Base-by-base conservation (phyloP, 1,140 invertebrate species). In the Lepidotrigona ventralis region DNA sequence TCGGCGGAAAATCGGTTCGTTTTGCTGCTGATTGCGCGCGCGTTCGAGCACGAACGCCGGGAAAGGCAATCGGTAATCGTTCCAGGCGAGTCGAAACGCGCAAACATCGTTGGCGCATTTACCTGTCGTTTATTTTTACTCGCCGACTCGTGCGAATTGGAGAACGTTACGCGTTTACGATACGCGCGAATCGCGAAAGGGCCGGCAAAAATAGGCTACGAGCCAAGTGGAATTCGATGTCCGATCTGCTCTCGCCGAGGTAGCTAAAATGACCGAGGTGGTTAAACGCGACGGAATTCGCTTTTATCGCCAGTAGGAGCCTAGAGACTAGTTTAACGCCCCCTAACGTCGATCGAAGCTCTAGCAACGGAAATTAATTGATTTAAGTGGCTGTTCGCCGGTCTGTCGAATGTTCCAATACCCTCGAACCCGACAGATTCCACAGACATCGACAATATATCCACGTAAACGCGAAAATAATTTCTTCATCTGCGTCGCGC, bases 201-300 rank as follows among this genome's bases (percentile, higher is more conserved):
- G 64, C 56, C 73, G 80, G 56, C 26, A 23, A 60, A 77, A 82
- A 82, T 78, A 77, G 54, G 60, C 54, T 26, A 77, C 5, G 39
- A 77, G 54, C 54, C 54, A 60, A 82, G 64, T 82, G 81, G 81
- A 77, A 82, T 82, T 82, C 81, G 74, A 78, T 82, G 81, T 82
- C 68, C 64, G 64, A 77, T 78, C 46, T 33, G 11, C 8, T 17
- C 8, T 39, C 17, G 17, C 39, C 9, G 26, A 51, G 51, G 17
- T 23, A 73, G 60, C 51, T n/a, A n/a, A n/a, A n/a, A n/a, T n/a
- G n/a, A n/a, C n/a, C 19, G 70, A 26, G 29, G 51, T 26, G 56
- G 54, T 51, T 56, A 56, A 64, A 71, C 81, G 46, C 39, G 64
- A 75, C 66, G 79, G 79, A 81, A 78, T 83, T 78, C 66, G 64